Evolutionary conservation across 2,113 vertebrate species (phyloP), one percentile per base, ranked within the genome.

Genomic region (Ailurus styani): DNA sequence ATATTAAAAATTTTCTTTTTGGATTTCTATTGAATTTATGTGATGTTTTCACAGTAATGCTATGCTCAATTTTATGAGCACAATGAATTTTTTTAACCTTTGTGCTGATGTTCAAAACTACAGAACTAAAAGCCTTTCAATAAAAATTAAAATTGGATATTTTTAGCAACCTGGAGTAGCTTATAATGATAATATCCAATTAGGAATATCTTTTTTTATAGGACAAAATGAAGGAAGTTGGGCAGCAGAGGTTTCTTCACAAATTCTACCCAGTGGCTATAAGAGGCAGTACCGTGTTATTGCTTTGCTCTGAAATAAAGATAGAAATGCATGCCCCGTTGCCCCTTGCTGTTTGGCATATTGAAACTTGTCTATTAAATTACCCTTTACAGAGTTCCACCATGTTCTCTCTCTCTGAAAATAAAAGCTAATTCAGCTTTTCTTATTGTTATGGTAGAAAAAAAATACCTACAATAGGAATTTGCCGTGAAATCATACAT

Each of bases 381-480:
- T 95, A 42, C 54, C 10, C 95, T 98, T 70, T 97, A 66, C 17
- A 87, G 11, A 42, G 14, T 96, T 57, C 82, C 12, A 54, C 40
- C 9, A 3, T 31, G 3, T 23, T 98, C n/a, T 95, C 21, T 97
- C 2, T 66, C 47, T 93, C 17, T 62, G 57, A 45, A 70, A 96
- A 87, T 96, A 75, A 96, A 94, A 95, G 45, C n/a, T 66, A 93
- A 97, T 87, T 90, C 79, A 78, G 7, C n/a, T 70, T 89, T 82
- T 82, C 23, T 55, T 68, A 27, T 55, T 45, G 96, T 84, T 96
- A 52, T 82, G 52, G 62, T 72, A 62, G 31, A 79, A 89, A 73
- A 87, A 52, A 73, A 84, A 70, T 77, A 77, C 40, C 45, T 14
- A 55, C 62, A 57, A 25, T 57, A 7, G 34, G 29, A 70, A 34